Evolutionary conservation across 2,888 invertebrate species (phyloP).

Genomic region (Cyrtodaria siliqua): DNA sequence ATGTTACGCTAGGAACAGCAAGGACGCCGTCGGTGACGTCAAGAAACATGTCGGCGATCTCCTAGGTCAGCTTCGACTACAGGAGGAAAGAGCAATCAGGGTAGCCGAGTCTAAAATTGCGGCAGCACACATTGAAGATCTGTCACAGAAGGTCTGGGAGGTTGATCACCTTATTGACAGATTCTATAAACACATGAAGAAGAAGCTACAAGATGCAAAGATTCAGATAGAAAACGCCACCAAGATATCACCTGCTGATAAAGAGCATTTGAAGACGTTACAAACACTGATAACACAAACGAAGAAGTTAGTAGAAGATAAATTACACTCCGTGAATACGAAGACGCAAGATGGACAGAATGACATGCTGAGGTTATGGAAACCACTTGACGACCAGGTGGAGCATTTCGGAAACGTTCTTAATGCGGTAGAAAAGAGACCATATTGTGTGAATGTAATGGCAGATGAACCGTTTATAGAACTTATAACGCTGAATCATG

Average conservation of each 20-base stretch:
- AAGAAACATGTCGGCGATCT: constrained; percentile 58
- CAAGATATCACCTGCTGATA: constrained; percentile 46
- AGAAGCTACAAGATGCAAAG: constrained; percentile 54
- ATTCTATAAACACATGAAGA: constrained; percentile 60
- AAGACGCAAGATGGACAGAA: constrained; percentile 60
- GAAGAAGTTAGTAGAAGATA: constrained; percentile 57
- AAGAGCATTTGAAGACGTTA: constrained; percentile 48
- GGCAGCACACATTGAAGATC: constrained; percentile 55
- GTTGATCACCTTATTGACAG: constrained; percentile 57
- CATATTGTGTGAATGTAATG: constrained; percentile 56
- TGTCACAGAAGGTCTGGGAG: constrained; percentile 60
- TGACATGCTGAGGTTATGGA: constrained; percentile 58
- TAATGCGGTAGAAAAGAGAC: constrained; percentile 57
- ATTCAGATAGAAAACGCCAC: constrained; percentile 60
- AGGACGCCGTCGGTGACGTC: constrained; percentile 54
- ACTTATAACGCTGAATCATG: constrained; percentile 42
- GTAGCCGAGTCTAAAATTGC: constrained; percentile 49
- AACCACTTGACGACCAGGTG: constrained; percentile 57
- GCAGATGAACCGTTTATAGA: constrained; percentile 53
- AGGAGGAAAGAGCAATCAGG: constrained; percentile 55
- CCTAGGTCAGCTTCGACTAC: constrained; percentile 54
- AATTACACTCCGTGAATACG: constrained; percentile 44
- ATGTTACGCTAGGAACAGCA: constrained; percentile 52
- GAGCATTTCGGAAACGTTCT: constrained; percentile 55
- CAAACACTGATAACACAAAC: constrained; percentile 55